Percentiles rank a stretch among this genome's conserved stretches.
phyloP scores from a whole-genome alignment of 1,140 invertebrate genomes.

The Pinna nobilis region DNA sequence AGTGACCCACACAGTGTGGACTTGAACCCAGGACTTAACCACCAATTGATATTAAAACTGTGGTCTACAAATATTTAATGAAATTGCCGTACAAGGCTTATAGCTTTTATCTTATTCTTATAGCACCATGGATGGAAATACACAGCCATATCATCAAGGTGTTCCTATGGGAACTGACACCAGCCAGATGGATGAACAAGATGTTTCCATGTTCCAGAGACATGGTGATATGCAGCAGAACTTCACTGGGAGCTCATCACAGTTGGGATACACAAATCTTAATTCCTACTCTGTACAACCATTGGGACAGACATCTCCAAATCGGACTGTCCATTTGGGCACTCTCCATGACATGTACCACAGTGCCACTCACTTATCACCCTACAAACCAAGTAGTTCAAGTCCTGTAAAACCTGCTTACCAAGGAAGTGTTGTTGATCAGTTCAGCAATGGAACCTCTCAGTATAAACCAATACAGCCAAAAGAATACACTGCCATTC shows the following conservation, averaged over 20 bases:
- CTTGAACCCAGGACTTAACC: too few relatives aligned
- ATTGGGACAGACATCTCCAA: background rate
- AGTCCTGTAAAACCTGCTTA: conserved; percentile 4
- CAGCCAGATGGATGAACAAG: conserved; percentile 13
- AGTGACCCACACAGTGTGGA: too few relatives aligned
- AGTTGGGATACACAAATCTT: background rate
- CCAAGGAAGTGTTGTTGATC: background rate
- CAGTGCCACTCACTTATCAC: background rate
- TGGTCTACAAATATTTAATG: background rate
- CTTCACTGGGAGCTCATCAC: conserved; percentile 1
- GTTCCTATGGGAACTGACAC: background rate
- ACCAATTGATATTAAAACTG: too few relatives aligned
- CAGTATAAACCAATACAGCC: background rate
- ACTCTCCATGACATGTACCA: background rate
- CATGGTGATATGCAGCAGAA: background rate
- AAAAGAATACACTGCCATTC: too few relatives aligned
- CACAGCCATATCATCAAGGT: conserved; percentile 1
- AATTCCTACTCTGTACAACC: background rate
- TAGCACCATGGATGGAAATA: background rate
- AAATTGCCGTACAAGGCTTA: background rate
- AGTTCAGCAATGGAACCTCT: background rate
- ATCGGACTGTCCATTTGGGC: background rate
- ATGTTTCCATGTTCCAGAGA: background rate
- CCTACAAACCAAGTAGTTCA: background rate
- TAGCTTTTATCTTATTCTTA: background rate